These are phyloP conservation scores for Drosophila fuyamai DNA, from an alignment of 1,140 invertebrate genomes.

Conservation along the genomic window DNA sequence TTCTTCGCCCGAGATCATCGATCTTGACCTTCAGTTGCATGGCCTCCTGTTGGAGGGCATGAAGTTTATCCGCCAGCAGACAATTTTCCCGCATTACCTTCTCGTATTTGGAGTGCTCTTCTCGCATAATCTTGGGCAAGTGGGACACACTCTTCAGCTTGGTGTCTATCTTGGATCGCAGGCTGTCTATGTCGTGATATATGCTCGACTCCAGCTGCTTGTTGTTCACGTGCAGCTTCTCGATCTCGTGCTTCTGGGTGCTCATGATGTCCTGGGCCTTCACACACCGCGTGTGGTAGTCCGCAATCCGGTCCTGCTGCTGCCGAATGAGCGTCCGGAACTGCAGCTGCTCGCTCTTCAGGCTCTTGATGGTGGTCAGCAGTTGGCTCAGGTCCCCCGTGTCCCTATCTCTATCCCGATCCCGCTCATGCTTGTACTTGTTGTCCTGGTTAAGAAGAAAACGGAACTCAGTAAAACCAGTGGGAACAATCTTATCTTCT, in stretches of 20 bases:
- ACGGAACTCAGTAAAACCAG: background rate
- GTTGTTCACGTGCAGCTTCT: slow-evolving; percentile 74
- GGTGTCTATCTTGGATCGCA: slow-evolving; percentile 69
- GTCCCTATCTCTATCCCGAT: slow-evolving; percentile 6
- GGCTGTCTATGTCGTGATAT: slow-evolving; percentile 54
- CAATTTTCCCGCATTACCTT: slow-evolving; percentile 71
- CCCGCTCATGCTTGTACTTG: slow-evolving; percentile 23
- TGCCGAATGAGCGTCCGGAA: slow-evolving; percentile 63
- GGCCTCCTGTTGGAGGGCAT: slow-evolving; percentile 64
- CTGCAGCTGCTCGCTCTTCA: slow-evolving; percentile 67
- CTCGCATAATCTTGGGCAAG: slow-evolving; percentile 65
- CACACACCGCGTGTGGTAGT: slow-evolving; percentile 70
- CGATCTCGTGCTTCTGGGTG: slow-evolving; percentile 75
- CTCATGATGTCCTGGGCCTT: slow-evolving; percentile 81
- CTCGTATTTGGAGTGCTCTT: slow-evolving; percentile 69
- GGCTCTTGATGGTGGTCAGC: slow-evolving; percentile 59
- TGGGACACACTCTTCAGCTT: slow-evolving; percentile 69
- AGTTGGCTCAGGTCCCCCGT: slow-evolving; percentile 41
- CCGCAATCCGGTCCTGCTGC: slow-evolving; percentile 68
- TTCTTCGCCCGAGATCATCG: slow-evolving; percentile 69
- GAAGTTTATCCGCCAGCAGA: slow-evolving; percentile 66
- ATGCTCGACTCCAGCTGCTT: slow-evolving; percentile 74
- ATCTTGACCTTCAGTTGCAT: slow-evolving; percentile 65
- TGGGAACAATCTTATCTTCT: too few species aligned
- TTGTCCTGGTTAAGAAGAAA: slow-evolving; percentile 11